phyloP scores from a whole-genome alignment of 2,888 invertebrate species.

The Fissipunctia ypsillon region DNA sequence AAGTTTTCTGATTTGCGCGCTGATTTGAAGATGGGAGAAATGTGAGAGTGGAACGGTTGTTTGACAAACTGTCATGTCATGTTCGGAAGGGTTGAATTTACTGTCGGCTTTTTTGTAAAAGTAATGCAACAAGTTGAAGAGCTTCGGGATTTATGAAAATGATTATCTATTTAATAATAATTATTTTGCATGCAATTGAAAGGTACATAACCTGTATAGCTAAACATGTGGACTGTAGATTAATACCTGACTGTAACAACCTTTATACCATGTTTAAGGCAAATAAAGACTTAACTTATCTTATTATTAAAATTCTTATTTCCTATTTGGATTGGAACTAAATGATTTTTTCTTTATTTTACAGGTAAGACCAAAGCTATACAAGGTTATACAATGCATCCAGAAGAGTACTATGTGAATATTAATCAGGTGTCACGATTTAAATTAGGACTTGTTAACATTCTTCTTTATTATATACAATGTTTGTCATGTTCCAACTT shows the following conservation, averaged over 20 bases:
- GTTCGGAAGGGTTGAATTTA: constrained; percentile 40
- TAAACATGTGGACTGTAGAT: too few relatives aligned
- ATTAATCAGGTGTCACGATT: neutral
- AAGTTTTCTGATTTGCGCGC: constrained; percentile 63
- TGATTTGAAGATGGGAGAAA: constrained; percentile 49
- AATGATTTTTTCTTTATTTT: constrained; percentile 28
- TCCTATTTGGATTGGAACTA: neutral
- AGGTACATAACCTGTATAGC: too few relatives aligned
- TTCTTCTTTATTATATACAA: neutral
- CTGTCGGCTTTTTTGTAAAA: neutral
- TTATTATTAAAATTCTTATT: neutral
- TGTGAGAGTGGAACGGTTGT: constrained; percentile 20
- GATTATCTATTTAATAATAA: too few relatives aligned
- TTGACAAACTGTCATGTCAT: constrained; percentile 27
- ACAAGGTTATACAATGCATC: neutral
- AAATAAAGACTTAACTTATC: too few relatives aligned
- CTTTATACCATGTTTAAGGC: too few relatives aligned
- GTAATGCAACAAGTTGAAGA: neutral
- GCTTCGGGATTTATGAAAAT: neutral
- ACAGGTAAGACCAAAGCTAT: constrained; percentile 46
- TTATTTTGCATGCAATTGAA: too few relatives aligned
- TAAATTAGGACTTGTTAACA: neutral
- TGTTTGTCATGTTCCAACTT: neutral
- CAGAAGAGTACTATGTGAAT: too few relatives aligned
- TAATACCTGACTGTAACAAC: too few relatives aligned